Conservation (phyloP, 2,797 vertebrate genomes). For the Philypnodon macrostomus region DNA sequence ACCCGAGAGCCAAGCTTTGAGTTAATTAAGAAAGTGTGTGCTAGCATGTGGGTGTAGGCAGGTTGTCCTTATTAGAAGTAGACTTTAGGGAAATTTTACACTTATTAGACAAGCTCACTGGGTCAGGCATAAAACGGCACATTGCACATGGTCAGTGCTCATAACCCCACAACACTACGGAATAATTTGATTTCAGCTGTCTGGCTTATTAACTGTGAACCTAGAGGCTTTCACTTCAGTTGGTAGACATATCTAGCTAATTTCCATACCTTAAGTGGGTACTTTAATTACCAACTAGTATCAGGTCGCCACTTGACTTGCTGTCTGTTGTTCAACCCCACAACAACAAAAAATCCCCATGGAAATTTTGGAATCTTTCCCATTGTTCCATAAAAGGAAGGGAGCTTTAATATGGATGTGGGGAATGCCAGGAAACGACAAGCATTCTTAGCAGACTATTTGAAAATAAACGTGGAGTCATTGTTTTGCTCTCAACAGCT, state of each 20-base stretch:
- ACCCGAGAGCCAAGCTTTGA: slow-evolving; percentile 34
- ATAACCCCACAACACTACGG: slow-evolving; percentile 3
- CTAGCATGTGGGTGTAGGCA: slow-evolving; percentile 3
- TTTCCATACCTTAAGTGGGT: too few relatives aligned
- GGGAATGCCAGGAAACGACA: slow-evolving; percentile 78
- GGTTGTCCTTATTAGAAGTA: slow-evolving; percentile 13
- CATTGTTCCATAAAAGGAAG: slow-evolving; percentile 74
- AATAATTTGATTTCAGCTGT: slow-evolving; percentile 17
- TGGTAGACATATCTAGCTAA: neutral
- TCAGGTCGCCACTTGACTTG: slow-evolving; percentile 57
- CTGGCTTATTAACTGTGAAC: slow-evolving; percentile 23
- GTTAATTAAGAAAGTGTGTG: slow-evolving; percentile 42
- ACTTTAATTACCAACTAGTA: slow-evolving; percentile 38
- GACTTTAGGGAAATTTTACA: slow-evolving; percentile 17
- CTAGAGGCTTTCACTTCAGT: slow-evolving; percentile 2
- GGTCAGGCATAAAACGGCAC: slow-evolving; percentile 4
- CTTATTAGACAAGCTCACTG: slow-evolving; percentile 6
- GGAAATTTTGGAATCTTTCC: slow-evolving; percentile 74
- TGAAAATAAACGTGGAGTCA: slow-evolving; percentile 74
- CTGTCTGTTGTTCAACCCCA: slow-evolving; percentile 51
- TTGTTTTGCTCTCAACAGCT: slow-evolving; percentile 50
- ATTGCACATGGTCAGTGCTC: slow-evolving; percentile 10
- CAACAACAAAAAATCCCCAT: slow-evolving; percentile 58
- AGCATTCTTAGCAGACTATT: slow-evolving; percentile 75
- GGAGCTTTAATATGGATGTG: slow-evolving; percentile 73